phyloP scores from a whole-genome alignment of 2,797 vertebrate species.

The Etheostoma perlongum region DNA sequence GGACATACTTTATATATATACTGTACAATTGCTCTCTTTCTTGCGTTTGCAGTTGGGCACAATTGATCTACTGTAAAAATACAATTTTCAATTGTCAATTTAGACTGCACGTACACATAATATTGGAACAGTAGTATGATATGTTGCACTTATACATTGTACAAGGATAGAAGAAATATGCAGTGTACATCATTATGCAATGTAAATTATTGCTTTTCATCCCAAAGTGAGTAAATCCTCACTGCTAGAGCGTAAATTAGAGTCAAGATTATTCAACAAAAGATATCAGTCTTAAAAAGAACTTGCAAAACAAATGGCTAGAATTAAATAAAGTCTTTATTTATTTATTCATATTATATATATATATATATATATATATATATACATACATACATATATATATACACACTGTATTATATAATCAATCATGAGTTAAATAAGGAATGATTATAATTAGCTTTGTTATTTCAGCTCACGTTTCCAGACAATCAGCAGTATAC shows the following conservation, averaged over 20 bases:
- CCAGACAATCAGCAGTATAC: constrained; percentile 45
- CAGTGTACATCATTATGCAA: constrained; percentile 15
- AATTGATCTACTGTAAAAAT: constrained; percentile 2
- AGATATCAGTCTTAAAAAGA: background rate
- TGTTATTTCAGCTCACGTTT: constrained; percentile 25
- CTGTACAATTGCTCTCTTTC: background rate
- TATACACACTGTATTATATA: background rate
- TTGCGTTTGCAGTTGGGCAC: background rate
- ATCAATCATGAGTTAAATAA: constrained; percentile 53
- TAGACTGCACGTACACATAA: background rate
- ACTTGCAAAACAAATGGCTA: background rate
- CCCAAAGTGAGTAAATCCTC: constrained; percentile 13
- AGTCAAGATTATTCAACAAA: constrained; percentile 40
- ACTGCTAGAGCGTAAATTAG: background rate
- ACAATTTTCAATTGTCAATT: background rate
- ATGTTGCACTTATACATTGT: constrained; percentile 8
- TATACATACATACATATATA: too few relatives aligned
- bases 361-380: constrained; percentile 2
- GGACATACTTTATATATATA: background rate
- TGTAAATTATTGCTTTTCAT: constrained; percentile 39
- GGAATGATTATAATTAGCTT: constrained; percentile 40
- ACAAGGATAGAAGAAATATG: background rate
- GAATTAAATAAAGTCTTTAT: constrained; percentile 64
- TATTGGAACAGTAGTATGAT: background rate
- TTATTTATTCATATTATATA: constrained; percentile 31